Percentiles rank a stretch among this genome's conserved stretches.
phyloP scores from a whole-genome alignment of 2,113 vertebrate species.

The Tamias sibiricus region DNA sequence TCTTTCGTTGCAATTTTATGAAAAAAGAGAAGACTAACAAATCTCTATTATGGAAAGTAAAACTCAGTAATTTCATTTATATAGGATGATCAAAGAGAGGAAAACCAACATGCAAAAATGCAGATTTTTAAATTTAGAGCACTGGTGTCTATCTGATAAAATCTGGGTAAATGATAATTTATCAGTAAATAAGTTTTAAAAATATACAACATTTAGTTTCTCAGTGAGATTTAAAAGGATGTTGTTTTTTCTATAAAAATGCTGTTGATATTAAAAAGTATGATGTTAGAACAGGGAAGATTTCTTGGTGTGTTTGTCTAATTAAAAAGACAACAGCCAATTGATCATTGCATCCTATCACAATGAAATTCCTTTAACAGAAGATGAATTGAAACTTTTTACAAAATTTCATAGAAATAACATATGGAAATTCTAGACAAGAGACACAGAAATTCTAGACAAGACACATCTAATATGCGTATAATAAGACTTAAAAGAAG shows the following conservation, averaged over 20 bases:
- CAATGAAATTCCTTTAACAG: constrained; percentile 13
- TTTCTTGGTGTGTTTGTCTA: not conserved
- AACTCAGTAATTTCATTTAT: not conserved
- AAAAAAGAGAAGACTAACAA: not conserved
- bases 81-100: not conserved
- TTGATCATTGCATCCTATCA: not conserved
- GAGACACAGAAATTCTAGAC: not conserved
- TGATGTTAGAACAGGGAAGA: not conserved
- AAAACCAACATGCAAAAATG: not conserved
- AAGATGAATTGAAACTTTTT: not conserved
- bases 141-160: not conserved
- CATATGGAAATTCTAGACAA: not conserved
- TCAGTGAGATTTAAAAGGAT: not conserved
- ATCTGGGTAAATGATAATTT: not conserved
- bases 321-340: not conserved
- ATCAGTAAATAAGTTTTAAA: not conserved
- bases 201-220: not conserved
- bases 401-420: not conserved
- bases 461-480: not conserved
- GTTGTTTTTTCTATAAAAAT: not conserved
- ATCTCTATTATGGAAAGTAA: not conserved
- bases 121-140: constrained; percentile 36
- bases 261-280: not conserved
- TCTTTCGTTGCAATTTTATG: constrained; percentile 37
- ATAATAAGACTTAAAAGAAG: not conserved